Evolutionary conservation across 2,113 vertebrate genomes (phyloP), one percentile per base, ranked within the genome.

Genomic region (Mustela lutreola): DNA sequence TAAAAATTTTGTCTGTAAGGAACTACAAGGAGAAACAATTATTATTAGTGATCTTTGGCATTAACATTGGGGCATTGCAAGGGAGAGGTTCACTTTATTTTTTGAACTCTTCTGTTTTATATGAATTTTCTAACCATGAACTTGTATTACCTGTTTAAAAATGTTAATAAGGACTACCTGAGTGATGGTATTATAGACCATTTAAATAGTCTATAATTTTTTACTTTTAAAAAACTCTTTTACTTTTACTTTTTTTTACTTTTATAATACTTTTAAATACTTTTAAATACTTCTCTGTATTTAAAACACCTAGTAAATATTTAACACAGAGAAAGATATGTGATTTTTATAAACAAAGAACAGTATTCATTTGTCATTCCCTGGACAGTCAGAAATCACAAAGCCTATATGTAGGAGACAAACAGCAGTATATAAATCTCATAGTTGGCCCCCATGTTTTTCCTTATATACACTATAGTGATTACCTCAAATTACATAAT

Each of bases 51-150:
- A 76, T 60, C 31, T 82, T 78, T 93, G 42, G 60, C 45, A 71
- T 12, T 78, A 39, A 91, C 19, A 22, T 50, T 73, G 67, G 42
- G 15, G 31, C 2, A 80, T 60, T 39, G 15, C 89, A 56, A 80
- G 75, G 11, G 18, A 62, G 28, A 86, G 11, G 71, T 87, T 93
- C 26, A 73, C 58, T 88, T 36, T n/a, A 88, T 53, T 78, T 84
- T 93, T 84, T 88, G 19, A 93, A 91, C 36, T 87, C 91, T 62
- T 62, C 15, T 91, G 60, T 75, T 75, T 76, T 86, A 85, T 85
- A 76, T 96, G 33, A 92, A 87, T 90, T 95, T 97, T 90, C 89
- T 95, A 90, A 60, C 16, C 63, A 76, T 62, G 42, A 86, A 75
- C n/a, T 45, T 81, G 28, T 62, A 78, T 90, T 75, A 80, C 11